Conservation (phyloP, 2,113 vertebrate species). For the Epinephelus fuscoguttatus region DNA sequence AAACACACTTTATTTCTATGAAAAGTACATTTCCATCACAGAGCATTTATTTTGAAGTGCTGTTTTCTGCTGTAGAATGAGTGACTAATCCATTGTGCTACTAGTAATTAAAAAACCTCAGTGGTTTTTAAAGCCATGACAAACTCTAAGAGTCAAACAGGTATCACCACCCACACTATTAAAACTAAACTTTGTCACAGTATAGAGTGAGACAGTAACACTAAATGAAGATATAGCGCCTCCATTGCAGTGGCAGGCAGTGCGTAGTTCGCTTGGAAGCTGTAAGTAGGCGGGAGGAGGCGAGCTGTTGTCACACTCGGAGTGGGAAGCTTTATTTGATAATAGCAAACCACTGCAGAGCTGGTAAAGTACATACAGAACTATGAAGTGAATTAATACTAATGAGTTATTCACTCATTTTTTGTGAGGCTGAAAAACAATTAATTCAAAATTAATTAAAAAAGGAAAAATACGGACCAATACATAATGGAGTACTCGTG, state of each 20-base stretch:
- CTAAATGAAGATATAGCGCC: slow-evolving; percentile 26
- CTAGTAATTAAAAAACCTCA: slow-evolving; percentile 9
- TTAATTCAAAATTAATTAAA: neutral
- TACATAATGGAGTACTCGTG: neutral
- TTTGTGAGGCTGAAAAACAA: neutral
- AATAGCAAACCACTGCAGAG: neutral
- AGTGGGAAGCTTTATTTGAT: slow-evolving; percentile 2
- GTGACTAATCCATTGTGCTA: neutral
- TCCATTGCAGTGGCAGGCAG: neutral
- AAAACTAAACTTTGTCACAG: slow-evolving; percentile 9
- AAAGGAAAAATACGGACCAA: neutral
- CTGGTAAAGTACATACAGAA: neutral
- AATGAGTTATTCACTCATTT: neutral
- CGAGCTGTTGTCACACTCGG: neutral
- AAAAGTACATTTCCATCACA: no score
- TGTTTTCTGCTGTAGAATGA: no score
- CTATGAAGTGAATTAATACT: neutral
- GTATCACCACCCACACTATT: slow-evolving; percentile 1
- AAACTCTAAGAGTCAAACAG: slow-evolving; percentile 2
- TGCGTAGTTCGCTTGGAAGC: neutral
- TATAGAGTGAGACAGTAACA: neutral
- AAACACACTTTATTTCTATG: no score
- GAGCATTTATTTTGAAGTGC: no score
- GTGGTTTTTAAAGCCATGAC: slow-evolving; percentile 1
- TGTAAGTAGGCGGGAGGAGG: neutral